Percentiles rank a stretch among this genome's conserved stretches.
Evolutionary conservation across 2,113 vertebrate genomes (phyloP).

Genomic region (Tretioscincus oriximinensis): DNA sequence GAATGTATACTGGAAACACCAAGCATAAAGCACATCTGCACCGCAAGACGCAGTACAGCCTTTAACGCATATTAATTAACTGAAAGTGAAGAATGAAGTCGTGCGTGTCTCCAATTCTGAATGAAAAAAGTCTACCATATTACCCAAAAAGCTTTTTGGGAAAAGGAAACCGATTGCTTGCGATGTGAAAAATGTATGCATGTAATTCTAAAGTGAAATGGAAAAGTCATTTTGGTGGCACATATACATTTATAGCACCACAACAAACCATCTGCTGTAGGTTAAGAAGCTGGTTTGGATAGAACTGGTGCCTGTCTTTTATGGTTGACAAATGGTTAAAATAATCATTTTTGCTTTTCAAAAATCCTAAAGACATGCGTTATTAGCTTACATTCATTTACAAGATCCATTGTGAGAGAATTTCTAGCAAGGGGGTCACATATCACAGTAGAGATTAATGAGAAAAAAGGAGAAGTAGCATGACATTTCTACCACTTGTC

Average conservation of each 20-base stretch:
- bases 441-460: no score
- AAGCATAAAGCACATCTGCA: neutral
- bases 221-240: slow-evolving; percentile 8
- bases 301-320: neutral
- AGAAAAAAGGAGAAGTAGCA: no score
- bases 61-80: neutral
- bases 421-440: no score
- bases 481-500: no score
- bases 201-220: neutral
- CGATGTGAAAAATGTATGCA: no score
- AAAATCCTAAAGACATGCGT: neutral
- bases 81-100: neutral
- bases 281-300: neutral
- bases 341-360: slow-evolving; percentile 46
- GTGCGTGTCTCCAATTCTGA: neutral
- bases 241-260: neutral
- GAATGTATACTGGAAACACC: neutral
- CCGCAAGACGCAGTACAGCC: neutral
- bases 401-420: neutral
- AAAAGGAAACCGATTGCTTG: neutral
- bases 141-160: no score
- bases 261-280: neutral
- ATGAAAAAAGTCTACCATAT: neutral
- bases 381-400: slow-evolving; percentile 60
- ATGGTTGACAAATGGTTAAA: slow-evolving; percentile 40